Evolutionary conservation across 2,113 vertebrate genomes (phyloP).

Genomic region (Varanus komodoensis): DNA sequence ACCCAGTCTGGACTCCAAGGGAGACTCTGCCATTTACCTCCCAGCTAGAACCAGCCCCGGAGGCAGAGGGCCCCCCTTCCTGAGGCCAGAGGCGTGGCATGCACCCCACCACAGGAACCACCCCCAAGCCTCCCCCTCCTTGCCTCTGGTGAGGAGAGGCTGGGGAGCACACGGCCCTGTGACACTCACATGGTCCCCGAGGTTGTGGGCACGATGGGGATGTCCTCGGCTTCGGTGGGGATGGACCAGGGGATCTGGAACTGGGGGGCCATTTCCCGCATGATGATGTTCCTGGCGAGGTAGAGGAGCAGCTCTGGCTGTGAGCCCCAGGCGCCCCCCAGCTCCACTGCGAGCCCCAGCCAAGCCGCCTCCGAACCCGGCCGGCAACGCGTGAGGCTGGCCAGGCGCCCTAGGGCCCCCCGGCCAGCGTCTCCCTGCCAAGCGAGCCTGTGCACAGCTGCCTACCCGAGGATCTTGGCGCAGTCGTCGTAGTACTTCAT

Average conservation of each 20-base stretch:
- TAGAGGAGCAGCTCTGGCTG: conserved; percentile 10
- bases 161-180: background rate
- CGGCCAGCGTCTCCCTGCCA: no score
- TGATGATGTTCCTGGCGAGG: conserved; percentile 92
- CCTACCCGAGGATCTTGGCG: conserved; percentile 96
- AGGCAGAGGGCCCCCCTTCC: no score
- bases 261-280: conserved; percentile 97
- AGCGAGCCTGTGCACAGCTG: background rate
- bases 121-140: no score
- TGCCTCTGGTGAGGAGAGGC: background rate
- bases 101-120: no score
- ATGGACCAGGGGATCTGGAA: conserved; percentile 99
- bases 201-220: conserved; percentile 98
- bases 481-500: conserved; percentile 99
- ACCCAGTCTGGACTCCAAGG: no score
- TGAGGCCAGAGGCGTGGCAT: no score
- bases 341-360: background rate
- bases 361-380: background rate
- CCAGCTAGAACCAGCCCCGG: no score
- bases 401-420: background rate
- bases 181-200: conserved; percentile 97
- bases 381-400: background rate
- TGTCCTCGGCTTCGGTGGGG: conserved; percentile 97
- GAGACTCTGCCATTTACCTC: no score
- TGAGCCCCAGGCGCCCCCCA: background rate